Evolutionary conservation across 2,797 vertebrate species (phyloP).

Genomic region (Sebastes diploproa): DNA sequence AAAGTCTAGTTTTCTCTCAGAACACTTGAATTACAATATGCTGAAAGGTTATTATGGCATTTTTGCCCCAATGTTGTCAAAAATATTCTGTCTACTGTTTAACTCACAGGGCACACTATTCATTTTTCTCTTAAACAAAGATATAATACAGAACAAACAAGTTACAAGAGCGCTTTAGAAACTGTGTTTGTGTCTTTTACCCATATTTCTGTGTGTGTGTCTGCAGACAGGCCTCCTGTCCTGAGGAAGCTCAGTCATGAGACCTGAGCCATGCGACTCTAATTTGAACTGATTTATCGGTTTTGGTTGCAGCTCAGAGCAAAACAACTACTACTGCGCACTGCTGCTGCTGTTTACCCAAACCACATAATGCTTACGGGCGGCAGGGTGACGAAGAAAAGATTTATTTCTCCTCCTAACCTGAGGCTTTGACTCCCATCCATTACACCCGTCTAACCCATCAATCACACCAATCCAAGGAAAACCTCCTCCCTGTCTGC

Average conservation of each 20-base stretch:
- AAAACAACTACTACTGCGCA: conserved; percentile 46
- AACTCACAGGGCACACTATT: conserved; percentile 7
- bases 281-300: conserved; percentile 64
- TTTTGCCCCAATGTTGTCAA: no score
- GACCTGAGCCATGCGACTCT: conserved; percentile 73
- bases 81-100: no score
- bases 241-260: conserved; percentile 67
- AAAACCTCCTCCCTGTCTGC: conserved; percentile 18
- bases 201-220: conserved; percentile 42
- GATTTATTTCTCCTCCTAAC: conserved; percentile 29
- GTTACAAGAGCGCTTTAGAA: conserved; percentile 18
- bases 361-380: conserved; percentile 18
- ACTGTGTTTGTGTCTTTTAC: conserved; percentile 22
- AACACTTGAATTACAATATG: no score
- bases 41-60: no score
- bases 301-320: conserved; percentile 58
- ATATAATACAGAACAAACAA: conserved; percentile 17
- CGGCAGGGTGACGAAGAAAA: conserved; percentile 15
- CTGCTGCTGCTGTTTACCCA: conserved; percentile 42
- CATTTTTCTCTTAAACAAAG: conserved; percentile 5
- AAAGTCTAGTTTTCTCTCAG: no score
- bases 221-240: conserved; percentile 16
- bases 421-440: conserved; percentile 40
- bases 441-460: conserved; percentile 39
- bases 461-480: conserved; percentile 36